Evolutionary conservation across 2,797 vertebrate genomes (phyloP), one percentile per base, ranked within the genome.

Genomic region (Harpagifer antarcticus): DNA sequence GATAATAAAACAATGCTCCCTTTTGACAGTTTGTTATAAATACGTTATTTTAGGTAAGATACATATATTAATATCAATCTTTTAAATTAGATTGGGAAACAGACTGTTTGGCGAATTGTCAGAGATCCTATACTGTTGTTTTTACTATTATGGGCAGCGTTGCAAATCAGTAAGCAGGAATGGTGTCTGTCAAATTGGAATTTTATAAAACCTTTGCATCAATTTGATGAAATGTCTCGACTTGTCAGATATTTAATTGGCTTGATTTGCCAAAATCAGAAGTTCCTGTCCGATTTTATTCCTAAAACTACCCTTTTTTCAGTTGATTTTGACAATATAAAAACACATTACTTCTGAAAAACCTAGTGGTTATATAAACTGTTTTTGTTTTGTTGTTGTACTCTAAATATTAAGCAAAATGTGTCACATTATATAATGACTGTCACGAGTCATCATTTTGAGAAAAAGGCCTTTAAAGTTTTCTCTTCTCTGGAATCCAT

Each of bases 101-200:
- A 15, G 43, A 59, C 43, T 60, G 27, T 27, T 27, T 27, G 23
- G 3, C 23, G 27, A 27, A 54, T 13, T 68, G 54, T 42, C 59
- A 48, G 5, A 50, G 15, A 43, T 13, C n/a, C 3, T 8, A 61
- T 9, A 10, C 9, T 55, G 49, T 49, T 65, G 37, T 58, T 60
- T 60, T 31, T 13, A 59, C 45, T 1, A 58, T 37, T 60, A 17
- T 20, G 23, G 49, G n/a, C 43, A 20, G 31, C 58, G 42, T 49
- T 61, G 45, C 40, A 58, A 62, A 67, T 71, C 62, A 68, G 45
- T 61, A 40, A 6, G 31, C 27, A 23, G 17, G 27, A 61, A 27
- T 47, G 45, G 56, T 61, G 55, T 57, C 17, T 47, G 56, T 57
- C 19, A 57, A 23, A 67, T 0, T 42, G 13, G 19, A 73, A 49